Percentiles rank a stretch among this genome's conserved stretches.
phyloP scores from a whole-genome alignment of 2,797 vertebrate genomes.

The Pseudochirops corinnae region DNA sequence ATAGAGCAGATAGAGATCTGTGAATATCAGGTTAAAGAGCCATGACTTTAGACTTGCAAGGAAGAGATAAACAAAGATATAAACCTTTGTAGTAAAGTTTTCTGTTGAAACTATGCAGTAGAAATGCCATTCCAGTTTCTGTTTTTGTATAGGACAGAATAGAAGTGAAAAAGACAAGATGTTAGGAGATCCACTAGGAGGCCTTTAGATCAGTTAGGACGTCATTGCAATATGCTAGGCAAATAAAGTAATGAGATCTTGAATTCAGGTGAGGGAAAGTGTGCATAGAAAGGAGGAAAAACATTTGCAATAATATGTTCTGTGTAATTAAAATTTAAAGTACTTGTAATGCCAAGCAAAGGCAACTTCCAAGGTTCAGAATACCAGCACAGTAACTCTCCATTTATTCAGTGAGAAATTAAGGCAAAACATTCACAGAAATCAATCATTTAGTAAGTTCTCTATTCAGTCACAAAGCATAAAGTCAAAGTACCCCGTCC shows the following conservation, averaged over 20 bases:
- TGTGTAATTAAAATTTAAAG: neutral
- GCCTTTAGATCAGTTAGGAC: neutral
- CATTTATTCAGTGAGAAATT: too few relatives aligned
- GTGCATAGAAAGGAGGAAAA: neutral
- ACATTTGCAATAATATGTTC: neutral
- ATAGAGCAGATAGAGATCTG: too few relatives aligned
- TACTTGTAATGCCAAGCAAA: neutral
- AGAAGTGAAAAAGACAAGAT: neutral
- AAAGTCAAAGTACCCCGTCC: too few relatives aligned
- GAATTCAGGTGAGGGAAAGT: neutral
- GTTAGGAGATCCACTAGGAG: neutral
- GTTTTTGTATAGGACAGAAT: neutral
- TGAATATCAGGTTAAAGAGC: too few relatives aligned
- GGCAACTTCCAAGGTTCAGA: too few relatives aligned
- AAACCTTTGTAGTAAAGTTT: neutral
- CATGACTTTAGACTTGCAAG: too few relatives aligned
- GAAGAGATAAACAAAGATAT: neutral
- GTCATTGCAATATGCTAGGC: neutral
- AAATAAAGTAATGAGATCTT: neutral
- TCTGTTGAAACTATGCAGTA: neutral
- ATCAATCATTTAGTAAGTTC: too few relatives aligned
- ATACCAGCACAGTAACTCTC: too few relatives aligned
- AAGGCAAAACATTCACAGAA: too few relatives aligned
- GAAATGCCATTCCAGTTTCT: neutral
- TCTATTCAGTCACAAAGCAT: too few relatives aligned